Evolutionary conservation across 2,797 vertebrate genomes (phyloP), one percentile per base, ranked within the genome.

Genomic region (Sparidentex hasta): DNA sequence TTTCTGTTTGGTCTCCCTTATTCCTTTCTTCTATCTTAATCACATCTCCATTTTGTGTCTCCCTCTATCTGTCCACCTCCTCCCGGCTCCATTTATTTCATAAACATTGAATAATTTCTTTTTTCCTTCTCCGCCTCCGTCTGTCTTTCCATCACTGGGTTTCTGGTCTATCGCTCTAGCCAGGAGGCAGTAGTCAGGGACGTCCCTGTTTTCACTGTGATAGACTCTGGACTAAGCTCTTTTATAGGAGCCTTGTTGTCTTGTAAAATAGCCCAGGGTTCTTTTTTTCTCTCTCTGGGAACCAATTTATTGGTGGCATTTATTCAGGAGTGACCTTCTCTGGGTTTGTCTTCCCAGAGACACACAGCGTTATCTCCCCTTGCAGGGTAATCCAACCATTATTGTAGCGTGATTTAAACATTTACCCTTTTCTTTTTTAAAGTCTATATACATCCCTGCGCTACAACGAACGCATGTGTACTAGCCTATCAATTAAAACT

Each of bases 271-370:
- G 87, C 78, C 82, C 57, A 43, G 73, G 80, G 73, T 77, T 67
- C 64, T 61, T 77, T 86, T 85, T 67, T 33, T 33, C 29, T 7
- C 51, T 77, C 80, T 78, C 74, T 62, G 69, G 75, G 62, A 92
- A 81, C 85, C 82, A 90, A 92, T 95, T 94, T 94, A 91, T 91
- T 88, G 65, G 74, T 91, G 93, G 92, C 94, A 94, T 95, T 96
- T 95, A 93, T 92, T 92, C 90, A 87, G 85, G 75, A 85, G 78
- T 94, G 94, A 94, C 95, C 95, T 95, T 95, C 92, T 89, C 85
- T 74, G 27, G 62, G 76, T 90, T 90, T 88, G 74, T 90, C 86
- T 91, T 90, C 78, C 82, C 82, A 87, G 79, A 85, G 82, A 80
- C 58, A 56, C 47, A 61, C 52, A 18, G 66, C 43, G 44, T 91